Evolutionary conservation across 2,797 vertebrate species (phyloP).

Genomic region (Anguilla megastoma): DNA sequence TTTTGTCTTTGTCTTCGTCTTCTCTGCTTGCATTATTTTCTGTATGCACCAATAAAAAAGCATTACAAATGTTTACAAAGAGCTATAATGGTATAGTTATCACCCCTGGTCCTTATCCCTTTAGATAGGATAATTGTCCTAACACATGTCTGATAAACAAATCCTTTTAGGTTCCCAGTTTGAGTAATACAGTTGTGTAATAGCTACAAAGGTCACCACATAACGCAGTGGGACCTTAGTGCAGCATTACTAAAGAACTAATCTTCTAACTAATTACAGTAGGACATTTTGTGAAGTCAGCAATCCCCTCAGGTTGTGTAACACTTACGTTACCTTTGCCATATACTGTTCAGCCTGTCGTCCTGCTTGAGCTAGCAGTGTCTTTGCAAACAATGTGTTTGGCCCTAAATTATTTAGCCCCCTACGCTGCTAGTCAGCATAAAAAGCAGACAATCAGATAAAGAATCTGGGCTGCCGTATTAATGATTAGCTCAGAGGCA

Average conservation of each 20-base stretch:
- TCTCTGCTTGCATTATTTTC: no score
- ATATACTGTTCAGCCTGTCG: constrained; percentile 31
- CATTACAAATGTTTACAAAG: not conserved
- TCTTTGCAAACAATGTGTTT: constrained; percentile 5
- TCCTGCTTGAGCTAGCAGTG: constrained; percentile 20
- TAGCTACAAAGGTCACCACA: not conserved
- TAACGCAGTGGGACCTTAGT: not conserved
- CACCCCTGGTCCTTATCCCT: not conserved
- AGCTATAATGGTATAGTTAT: not conserved
- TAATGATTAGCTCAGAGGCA: constrained; percentile 48
- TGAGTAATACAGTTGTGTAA: not conserved
- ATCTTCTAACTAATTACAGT: not conserved
- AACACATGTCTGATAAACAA: not conserved
- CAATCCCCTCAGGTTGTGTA: constrained; percentile 35
- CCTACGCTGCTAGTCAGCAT: constrained; percentile 48
- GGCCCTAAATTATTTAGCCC: not conserved
- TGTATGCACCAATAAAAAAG: no score
- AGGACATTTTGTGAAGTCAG: not conserved
- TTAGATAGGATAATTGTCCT: not conserved
- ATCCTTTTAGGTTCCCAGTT: not conserved
- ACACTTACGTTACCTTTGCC: constrained; percentile 39
- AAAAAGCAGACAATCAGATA: constrained; percentile 44
- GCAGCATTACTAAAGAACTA: not conserved
- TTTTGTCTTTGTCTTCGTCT: no score
- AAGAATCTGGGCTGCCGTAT: constrained; percentile 44